phyloP scores from a whole-genome alignment of 2,888 invertebrate genomes.

The Anoplius nigerrimus region DNA sequence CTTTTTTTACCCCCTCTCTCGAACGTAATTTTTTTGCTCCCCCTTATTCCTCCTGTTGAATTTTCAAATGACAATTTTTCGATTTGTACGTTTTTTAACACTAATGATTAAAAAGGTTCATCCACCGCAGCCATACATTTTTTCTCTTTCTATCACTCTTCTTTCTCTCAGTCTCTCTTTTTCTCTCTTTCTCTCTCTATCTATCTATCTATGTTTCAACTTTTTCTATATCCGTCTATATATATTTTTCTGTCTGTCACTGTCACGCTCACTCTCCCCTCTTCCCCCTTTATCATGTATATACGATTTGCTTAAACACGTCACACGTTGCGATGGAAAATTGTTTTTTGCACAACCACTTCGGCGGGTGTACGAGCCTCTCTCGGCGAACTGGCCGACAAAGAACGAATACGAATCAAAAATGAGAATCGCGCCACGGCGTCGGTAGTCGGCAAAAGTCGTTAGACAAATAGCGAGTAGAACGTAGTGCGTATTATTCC shows the following conservation, averaged over 20 bases:
- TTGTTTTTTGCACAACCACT: slow-evolving; percentile 67
- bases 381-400: background rate
- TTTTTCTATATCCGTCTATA: slow-evolving; percentile 7
- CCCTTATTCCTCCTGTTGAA: slow-evolving; percentile 19
- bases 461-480: background rate
- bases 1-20: slow-evolving; percentile 15
- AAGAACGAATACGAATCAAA: background rate
- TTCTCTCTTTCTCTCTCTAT: slow-evolving; percentile 30
- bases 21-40: no score
- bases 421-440: slow-evolving; percentile 36
- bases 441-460: slow-evolving; percentile 7
- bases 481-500: slow-evolving; percentile 24
- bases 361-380: slow-evolving; percentile 2
- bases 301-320: slow-evolving; percentile 37
- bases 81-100: slow-evolving; percentile 44
- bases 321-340: slow-evolving; percentile 36
- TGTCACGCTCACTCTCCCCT: slow-evolving; percentile 3
- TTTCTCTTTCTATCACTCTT: slow-evolving; percentile 27
- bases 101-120: slow-evolving; percentile 41
- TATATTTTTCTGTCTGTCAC: slow-evolving; percentile 5
- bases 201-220: slow-evolving; percentile 9
- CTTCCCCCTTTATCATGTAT: slow-evolving; percentile 26
- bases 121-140: slow-evolving; percentile 48
- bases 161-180: slow-evolving; percentile 22
- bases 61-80: slow-evolving; percentile 38